Conservation (phyloP, 2,797 vertebrate species). For the Silurus lanzhouensis region DNA sequence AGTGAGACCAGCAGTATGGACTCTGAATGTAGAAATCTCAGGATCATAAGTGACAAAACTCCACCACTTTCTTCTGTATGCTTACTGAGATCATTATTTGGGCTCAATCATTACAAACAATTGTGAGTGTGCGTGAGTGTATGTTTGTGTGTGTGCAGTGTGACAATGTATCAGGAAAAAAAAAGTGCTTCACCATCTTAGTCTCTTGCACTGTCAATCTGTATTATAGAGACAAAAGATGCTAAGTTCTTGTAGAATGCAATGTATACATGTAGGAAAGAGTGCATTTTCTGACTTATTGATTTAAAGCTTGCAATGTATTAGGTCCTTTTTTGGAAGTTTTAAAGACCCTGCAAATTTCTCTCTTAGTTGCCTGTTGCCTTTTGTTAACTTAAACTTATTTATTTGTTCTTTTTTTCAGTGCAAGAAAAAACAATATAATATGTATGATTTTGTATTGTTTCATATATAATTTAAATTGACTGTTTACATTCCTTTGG, state of each 20-base stretch:
- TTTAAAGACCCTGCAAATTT: conserved; percentile 38
- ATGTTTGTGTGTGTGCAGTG: conserved; percentile 31
- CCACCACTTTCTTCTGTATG: conserved; percentile 11
- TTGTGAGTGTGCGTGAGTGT: neutral
- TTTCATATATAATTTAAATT: conserved; percentile 76
- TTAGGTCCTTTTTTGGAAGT: conserved; percentile 33
- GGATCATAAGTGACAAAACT: conserved; percentile 63
- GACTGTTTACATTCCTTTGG: conserved; percentile 76
- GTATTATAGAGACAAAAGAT: conserved; percentile 46
- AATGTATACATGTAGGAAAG: conserved; percentile 21
- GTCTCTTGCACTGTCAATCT: conserved; percentile 54
- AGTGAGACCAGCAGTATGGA: conserved; percentile 55
- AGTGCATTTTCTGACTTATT: conserved; percentile 19
- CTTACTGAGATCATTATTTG: conserved; percentile 42
- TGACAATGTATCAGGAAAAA: conserved; percentile 53
- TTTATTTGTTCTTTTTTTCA: conserved; percentile 72
- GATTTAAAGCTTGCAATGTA: conserved; percentile 25
- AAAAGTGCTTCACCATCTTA: conserved; percentile 37
- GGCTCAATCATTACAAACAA: conserved; percentile 46
- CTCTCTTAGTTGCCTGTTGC: conserved; percentile 55
- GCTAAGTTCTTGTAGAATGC: conserved; percentile 4
- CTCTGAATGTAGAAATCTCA: conserved; percentile 69
- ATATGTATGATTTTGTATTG: conserved; percentile 65
- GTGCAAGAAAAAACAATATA: conserved; percentile 66
- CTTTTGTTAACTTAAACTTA: conserved; percentile 78